phyloP scores from a whole-genome alignment of 2,113 vertebrate genomes.

The Lepisosteus oculatus region DNA sequence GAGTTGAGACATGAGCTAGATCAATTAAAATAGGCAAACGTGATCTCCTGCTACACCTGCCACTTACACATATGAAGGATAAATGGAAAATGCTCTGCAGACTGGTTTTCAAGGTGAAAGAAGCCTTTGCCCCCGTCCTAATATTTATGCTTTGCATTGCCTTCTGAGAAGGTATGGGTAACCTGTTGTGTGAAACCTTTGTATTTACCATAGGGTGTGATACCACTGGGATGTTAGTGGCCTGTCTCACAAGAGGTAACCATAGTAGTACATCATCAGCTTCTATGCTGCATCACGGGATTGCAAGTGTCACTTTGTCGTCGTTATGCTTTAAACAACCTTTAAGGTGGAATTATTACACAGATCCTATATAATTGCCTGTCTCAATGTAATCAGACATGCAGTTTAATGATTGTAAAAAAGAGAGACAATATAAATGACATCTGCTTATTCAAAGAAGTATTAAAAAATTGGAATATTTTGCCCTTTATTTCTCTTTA shows the following conservation, averaged over 20 bases:
- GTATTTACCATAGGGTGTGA: constrained; percentile 38
- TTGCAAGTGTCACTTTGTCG: constrained; percentile 25
- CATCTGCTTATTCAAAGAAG: no score
- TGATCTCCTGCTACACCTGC: neutral
- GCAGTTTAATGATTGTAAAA: no score
- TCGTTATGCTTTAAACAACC: constrained; percentile 39
- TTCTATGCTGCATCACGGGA: constrained; percentile 48
- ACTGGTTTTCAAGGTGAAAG: constrained; percentile 22
- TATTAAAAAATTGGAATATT: no score
- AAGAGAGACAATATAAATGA: no score
- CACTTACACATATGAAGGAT: neutral
- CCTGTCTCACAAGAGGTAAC: constrained; percentile 48
- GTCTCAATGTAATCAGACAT: no score
- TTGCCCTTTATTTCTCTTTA: no score
- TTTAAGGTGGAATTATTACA: constrained; percentile 47
- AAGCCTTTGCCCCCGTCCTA: constrained; percentile 29
- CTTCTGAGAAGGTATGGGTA: constrained; percentile 58
- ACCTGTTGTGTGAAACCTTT: constrained; percentile 44
- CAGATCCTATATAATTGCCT: constrained; percentile 20
- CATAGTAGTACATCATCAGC: constrained; percentile 58
- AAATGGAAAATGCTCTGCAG: neutral
- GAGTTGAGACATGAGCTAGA: no score
- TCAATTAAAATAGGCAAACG: no score
- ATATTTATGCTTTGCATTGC: constrained; percentile 44
- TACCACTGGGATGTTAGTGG: constrained; percentile 43